A percentile compares a stretch with the other conserved stretches of the same genome.
Conservation (phyloP, 2,113 vertebrate species). For the Lepus timidus region DNA sequence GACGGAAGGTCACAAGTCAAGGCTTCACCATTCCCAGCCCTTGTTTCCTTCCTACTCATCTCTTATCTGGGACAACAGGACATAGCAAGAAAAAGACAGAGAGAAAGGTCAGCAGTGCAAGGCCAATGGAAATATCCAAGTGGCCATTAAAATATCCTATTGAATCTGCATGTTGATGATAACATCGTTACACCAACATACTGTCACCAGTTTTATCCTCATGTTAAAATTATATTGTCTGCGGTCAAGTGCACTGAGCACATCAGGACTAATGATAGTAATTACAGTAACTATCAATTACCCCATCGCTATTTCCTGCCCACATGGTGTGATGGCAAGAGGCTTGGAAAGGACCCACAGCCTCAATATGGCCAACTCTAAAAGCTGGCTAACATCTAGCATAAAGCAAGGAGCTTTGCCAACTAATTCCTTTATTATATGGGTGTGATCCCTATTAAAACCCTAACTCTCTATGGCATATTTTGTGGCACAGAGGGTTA, state of each 20-base stretch:
- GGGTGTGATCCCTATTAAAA: background rate
- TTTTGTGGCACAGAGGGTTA: too few species aligned
- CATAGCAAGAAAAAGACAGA: background rate
- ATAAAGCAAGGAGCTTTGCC: background rate
- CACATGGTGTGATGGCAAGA: background rate
- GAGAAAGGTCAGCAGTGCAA: background rate
- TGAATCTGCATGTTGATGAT: background rate
- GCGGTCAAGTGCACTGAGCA: background rate
- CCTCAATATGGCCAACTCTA: background rate
- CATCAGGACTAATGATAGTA: background rate
- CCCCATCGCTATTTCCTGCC: background rate
- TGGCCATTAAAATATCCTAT: background rate
- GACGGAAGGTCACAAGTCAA: too few species aligned
- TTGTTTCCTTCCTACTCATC: background rate
- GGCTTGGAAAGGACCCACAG: too few species aligned
- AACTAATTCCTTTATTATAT: background rate
- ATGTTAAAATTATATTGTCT: background rate
- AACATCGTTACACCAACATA: background rate
- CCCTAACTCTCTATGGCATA: background rate
- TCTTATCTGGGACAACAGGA: background rate
- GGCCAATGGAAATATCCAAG: background rate
- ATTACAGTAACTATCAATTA: rapidly evolving
- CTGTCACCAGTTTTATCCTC: background rate
- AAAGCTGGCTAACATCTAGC: background rate
- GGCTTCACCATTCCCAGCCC: background rate